phyloP scores from a whole-genome alignment of 2,113 vertebrate species.

The Lepisosteus osseus region DNA sequence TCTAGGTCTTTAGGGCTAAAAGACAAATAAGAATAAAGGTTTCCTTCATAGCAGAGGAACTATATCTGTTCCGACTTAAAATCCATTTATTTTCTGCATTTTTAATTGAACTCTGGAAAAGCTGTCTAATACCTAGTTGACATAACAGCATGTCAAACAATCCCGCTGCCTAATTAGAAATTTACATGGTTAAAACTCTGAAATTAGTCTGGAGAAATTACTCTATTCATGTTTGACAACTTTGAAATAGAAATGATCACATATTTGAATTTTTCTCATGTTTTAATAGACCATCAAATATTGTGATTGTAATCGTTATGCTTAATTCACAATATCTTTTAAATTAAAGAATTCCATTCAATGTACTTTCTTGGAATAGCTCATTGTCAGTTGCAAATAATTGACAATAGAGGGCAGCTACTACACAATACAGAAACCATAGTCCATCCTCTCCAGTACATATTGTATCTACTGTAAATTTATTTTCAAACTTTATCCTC shows the following conservation, averaged over 20 bases:
- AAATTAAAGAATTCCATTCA: constrained; percentile 38
- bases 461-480: too few species aligned
- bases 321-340: constrained; percentile 54
- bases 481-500: too few species aligned
- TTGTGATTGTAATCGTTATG: constrained; percentile 59
- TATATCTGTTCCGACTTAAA: constrained; percentile 9
- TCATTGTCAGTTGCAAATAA: constrained; percentile 57
- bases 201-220: constrained; percentile 55
- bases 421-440: too few species aligned
- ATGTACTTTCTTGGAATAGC: constrained; percentile 45
- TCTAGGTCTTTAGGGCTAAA: neutral
- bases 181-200: constrained; percentile 44
- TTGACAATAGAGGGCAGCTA: constrained; percentile 31
- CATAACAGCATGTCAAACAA: constrained; percentile 38
- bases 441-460: too few species aligned
- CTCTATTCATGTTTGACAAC: constrained; percentile 30
- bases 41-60: neutral
- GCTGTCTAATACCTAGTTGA: constrained; percentile 27
- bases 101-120: constrained; percentile 29
- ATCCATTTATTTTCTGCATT: neutral
- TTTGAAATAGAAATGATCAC: constrained; percentile 46
- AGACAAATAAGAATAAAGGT: constrained; percentile 3
- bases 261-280: constrained; percentile 50
- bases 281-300: constrained; percentile 53
- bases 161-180: constrained; percentile 26